Percentiles rank a stretch among this genome's conserved stretches.
phyloP scores from a whole-genome alignment of 2,113 vertebrate genomes.

The Isichthys henryi region DNA sequence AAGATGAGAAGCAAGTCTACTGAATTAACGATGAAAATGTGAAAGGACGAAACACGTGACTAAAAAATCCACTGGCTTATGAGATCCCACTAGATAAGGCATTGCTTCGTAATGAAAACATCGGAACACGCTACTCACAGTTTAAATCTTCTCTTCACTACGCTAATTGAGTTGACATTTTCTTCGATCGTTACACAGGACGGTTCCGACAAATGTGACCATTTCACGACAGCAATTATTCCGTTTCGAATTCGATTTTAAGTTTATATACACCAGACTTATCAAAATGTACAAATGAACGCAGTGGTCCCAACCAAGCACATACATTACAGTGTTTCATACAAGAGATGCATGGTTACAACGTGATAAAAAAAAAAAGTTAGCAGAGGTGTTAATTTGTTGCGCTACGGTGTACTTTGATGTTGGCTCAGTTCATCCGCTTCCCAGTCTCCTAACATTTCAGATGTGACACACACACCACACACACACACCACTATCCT shows the following conservation, averaged over 20 bases:
- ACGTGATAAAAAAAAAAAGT: constrained; percentile 1
- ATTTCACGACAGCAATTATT: constrained; percentile 23
- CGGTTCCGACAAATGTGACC: constrained; percentile 22
- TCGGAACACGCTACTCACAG: constrained; percentile 49
- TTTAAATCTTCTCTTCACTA: constrained; percentile 41
- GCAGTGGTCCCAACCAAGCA: constrained; percentile 32
- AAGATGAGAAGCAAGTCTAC: constrained; percentile 31
- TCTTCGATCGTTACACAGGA: constrained; percentile 34
- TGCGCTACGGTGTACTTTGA: constrained; percentile 27
- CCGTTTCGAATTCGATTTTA: constrained; percentile 12
- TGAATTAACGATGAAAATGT: constrained; percentile 9
- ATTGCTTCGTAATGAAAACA: constrained; percentile 49
- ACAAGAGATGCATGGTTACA: not conserved
- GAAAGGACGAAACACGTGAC: constrained; percentile 29
- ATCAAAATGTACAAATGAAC: constrained; percentile 38
- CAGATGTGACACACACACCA: constrained; percentile 24
- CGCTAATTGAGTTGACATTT: constrained; percentile 16
- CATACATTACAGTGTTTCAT: constrained; percentile 14
- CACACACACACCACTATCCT: constrained; percentile 19
- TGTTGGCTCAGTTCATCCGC: constrained; percentile 25
- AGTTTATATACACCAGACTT: constrained; percentile 26
- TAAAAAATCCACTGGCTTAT: constrained; percentile 31
- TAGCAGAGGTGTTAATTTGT: not conserved
- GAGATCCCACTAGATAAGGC: constrained; percentile 50
- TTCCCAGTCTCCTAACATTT: constrained; percentile 38